Evolutionary conservation across 2,113 vertebrate genomes (phyloP), one percentile per base, ranked within the genome.

Genomic region (Seriola dumerili): DNA sequence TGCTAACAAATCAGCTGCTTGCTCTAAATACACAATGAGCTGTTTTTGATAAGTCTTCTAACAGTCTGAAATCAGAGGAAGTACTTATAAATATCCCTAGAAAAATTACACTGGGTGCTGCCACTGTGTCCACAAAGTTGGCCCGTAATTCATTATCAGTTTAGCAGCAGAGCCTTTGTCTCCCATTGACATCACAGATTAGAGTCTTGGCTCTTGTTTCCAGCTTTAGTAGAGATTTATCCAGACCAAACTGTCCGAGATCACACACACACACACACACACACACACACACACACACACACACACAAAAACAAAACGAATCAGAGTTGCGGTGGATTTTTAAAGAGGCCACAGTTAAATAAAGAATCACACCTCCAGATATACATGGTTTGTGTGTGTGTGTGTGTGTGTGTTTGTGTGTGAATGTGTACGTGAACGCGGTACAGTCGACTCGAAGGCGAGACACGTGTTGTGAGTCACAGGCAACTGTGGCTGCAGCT

Each of bases 171-270:
- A 72, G 81, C 81, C 67, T 88, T 93, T 90, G 90, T 90, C 83
- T 88, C 65, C 54, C 77, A 67, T 78, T 89, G 85, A 89, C 90
- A 88, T 90, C 87, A 71, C 83, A 88, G 91, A 91, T 91, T 90
- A 92, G 69, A 88, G 65, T 58, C 58, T 76, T 89, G 89, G 93
- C 89, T 92, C 78, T 85, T 72, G 85, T 87, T 83, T 83, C 72
- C 78, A 82, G 90, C 81, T 88, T 88, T 77, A 78, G 76, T 21
- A 5, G 80, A 88, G 88, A 85, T 91, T 89, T 92, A 90, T 85
- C 68, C 71, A 38, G 59, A 68, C 64, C 23, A 21, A 83, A 89
- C 71, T 72, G 76, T 68, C 76, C 19, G 55, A 78, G 80, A 88
- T 88, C 69, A 76, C 78, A 76, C 40, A 75, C 46, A 48, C 13